These are phyloP conservation scores for Salticus scenicus DNA, from an alignment of 2,888 invertebrate species.

Conservation along the genomic window DNA sequence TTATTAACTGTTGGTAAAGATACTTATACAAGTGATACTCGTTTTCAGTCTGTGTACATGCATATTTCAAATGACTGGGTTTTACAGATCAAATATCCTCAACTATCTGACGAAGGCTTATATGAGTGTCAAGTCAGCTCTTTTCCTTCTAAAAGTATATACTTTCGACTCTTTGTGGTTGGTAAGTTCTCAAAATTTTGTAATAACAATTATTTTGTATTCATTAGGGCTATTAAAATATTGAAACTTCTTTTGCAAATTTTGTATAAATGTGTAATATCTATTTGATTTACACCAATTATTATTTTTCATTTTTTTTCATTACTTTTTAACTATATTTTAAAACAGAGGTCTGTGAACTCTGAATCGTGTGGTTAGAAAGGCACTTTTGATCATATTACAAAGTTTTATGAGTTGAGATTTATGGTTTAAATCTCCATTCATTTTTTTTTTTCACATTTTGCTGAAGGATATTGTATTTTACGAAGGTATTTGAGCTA, in stretches of 20 bases:
- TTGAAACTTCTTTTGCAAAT: too few relatives aligned
- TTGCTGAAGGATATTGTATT: too few relatives aligned
- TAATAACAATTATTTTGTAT: constrained; percentile 4
- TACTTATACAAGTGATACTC: constrained; percentile 91
- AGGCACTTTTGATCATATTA: too few relatives aligned
- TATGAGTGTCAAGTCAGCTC: constrained; percentile 93
- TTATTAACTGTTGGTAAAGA: constrained; percentile 89
- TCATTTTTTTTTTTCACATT: too few relatives aligned
- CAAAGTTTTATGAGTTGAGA: too few relatives aligned
- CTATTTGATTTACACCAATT: too few relatives aligned
- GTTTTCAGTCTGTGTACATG: constrained; percentile 87
- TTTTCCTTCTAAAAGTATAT: constrained; percentile 82
- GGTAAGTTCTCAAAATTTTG: constrained; percentile 41
- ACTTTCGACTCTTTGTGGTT: constrained; percentile 63
- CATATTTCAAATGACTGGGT: constrained; percentile 86
- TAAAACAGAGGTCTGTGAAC: too few relatives aligned
- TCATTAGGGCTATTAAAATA: neutral
- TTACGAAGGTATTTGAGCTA: too few relatives aligned
- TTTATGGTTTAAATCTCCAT: too few relatives aligned
- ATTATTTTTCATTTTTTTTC: too few relatives aligned
- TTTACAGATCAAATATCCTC: constrained; percentile 90
- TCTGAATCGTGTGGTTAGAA: too few relatives aligned
- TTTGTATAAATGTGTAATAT: neutral
- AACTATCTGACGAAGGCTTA: constrained; percentile 83
- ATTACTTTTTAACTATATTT: too few relatives aligned